Base-by-base conservation (phyloP, 2,113 vertebrate genomes). In the Pollachius pollachius region DNA sequence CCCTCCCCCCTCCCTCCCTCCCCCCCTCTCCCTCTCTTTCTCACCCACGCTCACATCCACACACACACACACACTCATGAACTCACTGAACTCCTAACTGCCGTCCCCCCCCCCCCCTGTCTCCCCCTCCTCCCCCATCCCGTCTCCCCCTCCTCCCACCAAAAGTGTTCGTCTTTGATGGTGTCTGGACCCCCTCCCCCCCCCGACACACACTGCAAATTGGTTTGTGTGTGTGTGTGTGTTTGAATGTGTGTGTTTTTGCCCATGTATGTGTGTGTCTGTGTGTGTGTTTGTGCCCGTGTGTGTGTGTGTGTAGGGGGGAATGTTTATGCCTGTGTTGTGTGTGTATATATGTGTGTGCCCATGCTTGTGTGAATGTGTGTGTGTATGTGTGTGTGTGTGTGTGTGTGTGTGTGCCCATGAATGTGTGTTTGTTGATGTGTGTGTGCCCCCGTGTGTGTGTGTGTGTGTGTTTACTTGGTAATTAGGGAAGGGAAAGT, bases 101-200 rank as follows among this genome's bases (percentile, higher is more conserved):
- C 74, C 79, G 83, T 83, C 72, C 67, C 77, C 67, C 65, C 71
- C 71, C 73, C 69, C 59, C 71, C 16, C 62, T 60, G 52, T n/a
- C 73, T 72, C 77, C 74, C 81, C 76, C 70, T 73, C 69, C 62
- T 71, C 19, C 61, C 64, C 59, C n/a, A n/a, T n/a, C 25, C 76
- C 70, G 58, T 11, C 52, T 74, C 19, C 73, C 74, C 77, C 74
- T 81, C 75, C 80, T 77, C 76, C 72, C 69, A 76, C 73, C 73
- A 84, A 78, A 69, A 74, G 79, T 23, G 48, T 84, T 81, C 83
- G 78, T 25, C 54, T 84, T 81, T 85, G 76, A 88, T 85, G 73
- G 74, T 72, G 75, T 75, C 72, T 57, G 25, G 27, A 34, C 68
- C 69, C 66, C 2, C 27, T 3, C 27, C 27, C 27, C 27, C 4